Base-by-base conservation (phyloP, 1,140 invertebrate species). In the Pachyrhynchus sulphureomaculatus region DNA sequence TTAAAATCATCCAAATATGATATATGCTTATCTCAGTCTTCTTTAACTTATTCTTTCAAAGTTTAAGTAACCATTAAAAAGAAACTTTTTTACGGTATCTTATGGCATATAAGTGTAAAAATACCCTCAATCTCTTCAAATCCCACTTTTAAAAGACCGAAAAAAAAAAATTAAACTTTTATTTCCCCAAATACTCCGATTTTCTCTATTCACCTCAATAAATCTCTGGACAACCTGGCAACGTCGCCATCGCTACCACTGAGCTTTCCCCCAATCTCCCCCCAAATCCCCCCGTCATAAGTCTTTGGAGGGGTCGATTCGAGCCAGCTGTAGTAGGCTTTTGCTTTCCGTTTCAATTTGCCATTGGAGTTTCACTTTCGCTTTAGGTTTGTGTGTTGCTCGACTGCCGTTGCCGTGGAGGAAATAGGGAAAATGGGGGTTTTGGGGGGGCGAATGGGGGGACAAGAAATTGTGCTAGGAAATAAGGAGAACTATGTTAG, bases 321-420 rank as follows among this genome's bases (percentile, higher is more conserved):
- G 44, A 62, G 64, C 62, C 59, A 53, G 57, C 65, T 54, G 61
- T 59, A 55, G 44, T 49, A 54, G 51, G 66, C 59, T 65, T 60
- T 65, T 59, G 63, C 66, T 68, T 68, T 68, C 66, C 53, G 48
- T 67, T 67, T 67, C 66, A 59, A 59, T 59, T 52, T 59, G 24
- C 44, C 26, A 33, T 34, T 44, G 48, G 47, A 41, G 49, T 42
- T 61, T 61, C 58, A 44, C 58, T 61, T 61, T 61, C 58, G 58
- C 13, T 61, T 41, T 59, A 3, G 13, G 37, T 33, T 26, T 61
- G 37, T 61, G 20, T 61, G 24, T 59, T 15, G 29, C 37, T 17
- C 20, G 15, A 17, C 24, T 49, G 47, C 18, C 45, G 56, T 49
- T 51, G 48, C 47, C 47, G 13, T 59, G 48, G 48, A 49, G 45